Base-by-base conservation (phyloP, 2,113 vertebrate species). In the Labrus mixtus region DNA sequence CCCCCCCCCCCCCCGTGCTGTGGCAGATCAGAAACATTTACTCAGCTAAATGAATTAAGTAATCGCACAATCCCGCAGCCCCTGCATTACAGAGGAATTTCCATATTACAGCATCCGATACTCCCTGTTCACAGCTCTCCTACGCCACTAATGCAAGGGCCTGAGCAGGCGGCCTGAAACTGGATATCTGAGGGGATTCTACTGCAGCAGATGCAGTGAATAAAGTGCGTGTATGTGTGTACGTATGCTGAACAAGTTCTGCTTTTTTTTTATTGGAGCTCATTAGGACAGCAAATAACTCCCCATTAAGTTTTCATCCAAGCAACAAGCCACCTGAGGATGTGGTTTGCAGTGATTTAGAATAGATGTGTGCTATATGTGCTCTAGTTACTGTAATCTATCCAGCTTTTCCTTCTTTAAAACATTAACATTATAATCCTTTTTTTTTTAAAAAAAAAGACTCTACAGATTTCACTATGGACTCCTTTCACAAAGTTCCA, bases 51-150 rank as follows among this genome's bases (percentile, higher is more conserved):
- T 90, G 92, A 95, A 94, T 96, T 93, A 94, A 96, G 95, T 93
- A 95, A 96, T 96, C 81, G 65, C 81, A 86, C 87, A 94, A 92
- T 92, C 93, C 94, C 91, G 90, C 90, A 87, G 94, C 93, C 93
- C 82, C 81, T 93, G 91, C 93, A 93, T 93, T 94, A 94, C 91
- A 87, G 76, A 95, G 93, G 95, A 96, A 96, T 96, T 95, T 96
- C 95, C 95, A 95, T 94, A 94, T 95, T 95, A 92, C 81, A 93
- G 92, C 93, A 96, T 93, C 89, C 73, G 96, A 97, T 97, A 96
- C 91, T 95, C 95, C 96, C 93, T 82, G 90, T 93, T 95, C 75
- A 87, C 92, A 83, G 90, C 73, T 89, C 86, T 61, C 79, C 90
- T 93, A 92, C 93, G 71, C 88, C 92, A 89, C 92, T 93, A 93